Percentiles rank a stretch among this genome's conserved stretches.
These are phyloP conservation scores for Pomatorhinus ruficollis DNA, from an alignment of 2,113 vertebrate species.

Conservation along the genomic window DNA sequence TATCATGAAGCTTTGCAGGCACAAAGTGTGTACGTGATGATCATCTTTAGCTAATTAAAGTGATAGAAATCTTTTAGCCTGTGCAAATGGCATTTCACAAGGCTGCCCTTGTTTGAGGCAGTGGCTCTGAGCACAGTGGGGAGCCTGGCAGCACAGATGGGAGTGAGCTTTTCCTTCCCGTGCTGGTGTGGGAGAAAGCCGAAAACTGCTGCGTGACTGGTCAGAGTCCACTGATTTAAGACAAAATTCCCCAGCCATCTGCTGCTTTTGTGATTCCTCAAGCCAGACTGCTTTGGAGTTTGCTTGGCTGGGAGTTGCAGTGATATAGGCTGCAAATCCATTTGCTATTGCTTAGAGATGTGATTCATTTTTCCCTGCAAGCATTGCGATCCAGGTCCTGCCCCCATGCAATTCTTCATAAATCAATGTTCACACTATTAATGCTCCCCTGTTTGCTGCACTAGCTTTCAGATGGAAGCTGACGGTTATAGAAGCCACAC, in stretches of 20 bases:
- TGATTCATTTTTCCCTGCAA: not conserved
- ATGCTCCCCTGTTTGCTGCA: not conserved
- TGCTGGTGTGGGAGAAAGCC: not conserved
- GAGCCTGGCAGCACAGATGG: conserved; percentile 10
- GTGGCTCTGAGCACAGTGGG: not conserved
- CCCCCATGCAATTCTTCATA: not conserved
- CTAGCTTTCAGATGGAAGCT: not conserved
- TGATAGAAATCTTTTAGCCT: not conserved
- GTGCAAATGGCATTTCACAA: not conserved
- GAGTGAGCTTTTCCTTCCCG: not conserved
- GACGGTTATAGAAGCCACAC: not conserved
- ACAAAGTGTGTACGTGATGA: rapidly evolving
- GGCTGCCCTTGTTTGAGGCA: not conserved
- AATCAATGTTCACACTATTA: rapidly evolving
- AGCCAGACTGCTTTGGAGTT: not conserved
- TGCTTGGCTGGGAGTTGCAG: not conserved
- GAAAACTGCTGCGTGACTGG: not conserved
- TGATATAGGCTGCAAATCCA: not conserved
- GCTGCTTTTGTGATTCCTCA: not conserved
- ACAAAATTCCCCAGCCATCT: conserved; percentile 26
- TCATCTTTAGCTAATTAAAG: not conserved
- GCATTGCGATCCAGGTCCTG: not conserved
- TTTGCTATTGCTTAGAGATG: not conserved
- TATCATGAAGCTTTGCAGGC: not conserved
- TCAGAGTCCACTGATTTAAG: not conserved